phyloP scores from a whole-genome alignment of 1,140 invertebrate genomes.

The Drosophila sucinea region DNA sequence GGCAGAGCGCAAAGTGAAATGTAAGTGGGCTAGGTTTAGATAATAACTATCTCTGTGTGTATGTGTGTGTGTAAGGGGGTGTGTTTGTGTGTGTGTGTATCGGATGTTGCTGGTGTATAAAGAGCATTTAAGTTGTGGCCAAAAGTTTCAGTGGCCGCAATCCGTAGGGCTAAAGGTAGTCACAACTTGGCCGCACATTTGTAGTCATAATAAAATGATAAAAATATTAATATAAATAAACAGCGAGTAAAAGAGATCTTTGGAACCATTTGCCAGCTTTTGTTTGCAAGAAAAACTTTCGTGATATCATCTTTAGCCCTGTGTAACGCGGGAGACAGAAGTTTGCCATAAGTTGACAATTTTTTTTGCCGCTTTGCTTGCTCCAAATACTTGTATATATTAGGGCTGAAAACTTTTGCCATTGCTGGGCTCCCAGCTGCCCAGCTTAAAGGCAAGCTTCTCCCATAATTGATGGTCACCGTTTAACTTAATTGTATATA shows the following conservation, averaged over 20 bases:
- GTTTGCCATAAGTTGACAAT: slow-evolving; percentile 65
- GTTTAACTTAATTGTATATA: slow-evolving; percentile 77
- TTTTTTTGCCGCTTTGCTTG: slow-evolving; percentile 40
- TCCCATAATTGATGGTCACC: slow-evolving; percentile 71
- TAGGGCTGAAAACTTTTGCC: slow-evolving; percentile 66
- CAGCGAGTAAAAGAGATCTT: slow-evolving; percentile 58
- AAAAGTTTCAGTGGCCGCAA: slow-evolving; percentile 50
- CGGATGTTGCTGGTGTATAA: slow-evolving; percentile 5
- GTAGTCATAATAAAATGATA: slow-evolving; percentile 73
- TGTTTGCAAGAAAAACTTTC: slow-evolving; percentile 47
- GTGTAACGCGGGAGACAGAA: slow-evolving; percentile 25
- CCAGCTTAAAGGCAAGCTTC: slow-evolving; percentile 55
- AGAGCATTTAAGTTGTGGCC: slow-evolving; percentile 59
- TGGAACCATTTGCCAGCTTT: slow-evolving; percentile 64
- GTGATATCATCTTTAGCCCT: slow-evolving; percentile 63
- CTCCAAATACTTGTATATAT: slow-evolving; percentile 51
- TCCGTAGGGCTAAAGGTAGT: slow-evolving; percentile 55
- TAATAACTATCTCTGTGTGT: slow-evolving; percentile 14
- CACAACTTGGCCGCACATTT: slow-evolving; percentile 25
- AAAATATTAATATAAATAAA: slow-evolving; percentile 80
- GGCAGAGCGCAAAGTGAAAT: slow-evolving; percentile 54
- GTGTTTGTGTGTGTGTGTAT: background rate
- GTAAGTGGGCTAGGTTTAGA: slow-evolving; percentile 50
- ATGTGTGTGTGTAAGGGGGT: background rate
- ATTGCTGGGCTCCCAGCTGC: slow-evolving; percentile 62